Percentiles rank a stretch among this genome's conserved stretches.
Conservation (phyloP, 2,113 vertebrate species). For the Sterna hirundo region DNA sequence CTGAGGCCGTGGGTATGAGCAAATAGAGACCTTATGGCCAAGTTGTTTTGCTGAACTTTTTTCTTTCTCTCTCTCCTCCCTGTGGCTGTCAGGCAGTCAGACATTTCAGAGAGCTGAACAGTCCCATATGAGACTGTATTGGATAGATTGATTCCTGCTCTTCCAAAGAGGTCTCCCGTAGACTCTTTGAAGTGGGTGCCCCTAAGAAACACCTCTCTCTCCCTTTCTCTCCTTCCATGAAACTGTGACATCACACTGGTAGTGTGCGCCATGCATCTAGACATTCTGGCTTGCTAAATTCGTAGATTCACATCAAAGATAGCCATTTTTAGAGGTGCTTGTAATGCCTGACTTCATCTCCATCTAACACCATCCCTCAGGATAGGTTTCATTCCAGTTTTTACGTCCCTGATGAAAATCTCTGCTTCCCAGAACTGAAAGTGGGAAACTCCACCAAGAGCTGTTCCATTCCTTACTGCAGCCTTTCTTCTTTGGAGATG, state of each 20-base stretch:
- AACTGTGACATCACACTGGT: neutral
- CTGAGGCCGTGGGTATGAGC: conserved; percentile 81
- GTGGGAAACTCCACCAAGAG: neutral
- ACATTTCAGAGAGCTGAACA: neutral
- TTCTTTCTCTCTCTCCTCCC: neutral
- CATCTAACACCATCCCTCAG: neutral
- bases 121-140: neutral
- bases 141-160: neutral
- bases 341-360: neutral
- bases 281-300: neutral
- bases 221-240: neutral
- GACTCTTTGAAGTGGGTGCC: neutral
- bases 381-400: neutral
- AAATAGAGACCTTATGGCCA: neutral
- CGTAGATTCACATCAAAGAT: neutral
- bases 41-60: neutral
- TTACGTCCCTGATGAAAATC: neutral
- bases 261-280: neutral
- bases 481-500: neutral
- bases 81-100: neutral
- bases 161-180: neutral
- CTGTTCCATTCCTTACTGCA: neutral
- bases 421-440: neutral
- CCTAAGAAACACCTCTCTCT: neutral
- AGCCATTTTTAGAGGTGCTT: neutral